Evolutionary conservation across 2,888 invertebrate species (phyloP), one percentile per base, ranked within the genome.

Genomic region (Lampropteryx suffumata): DNA sequence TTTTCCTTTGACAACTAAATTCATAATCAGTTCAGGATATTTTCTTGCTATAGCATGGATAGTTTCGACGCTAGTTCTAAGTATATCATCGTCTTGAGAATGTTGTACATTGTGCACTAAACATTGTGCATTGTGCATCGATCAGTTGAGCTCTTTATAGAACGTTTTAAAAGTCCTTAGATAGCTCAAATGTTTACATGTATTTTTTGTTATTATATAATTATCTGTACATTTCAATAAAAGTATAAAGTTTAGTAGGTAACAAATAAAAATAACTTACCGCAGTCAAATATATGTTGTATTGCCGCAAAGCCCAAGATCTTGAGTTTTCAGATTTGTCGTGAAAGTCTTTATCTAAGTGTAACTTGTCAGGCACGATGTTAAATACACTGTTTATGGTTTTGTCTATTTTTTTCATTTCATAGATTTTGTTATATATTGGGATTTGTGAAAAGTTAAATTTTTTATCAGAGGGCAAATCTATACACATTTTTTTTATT

Each of bases 21-120:
- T 81, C 90, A 76, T 94, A 62, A 91, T 92, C 80, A 73, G 67
- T 59, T 86, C 81, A 0, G 92, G 91, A 76, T 92, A 91, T 49
- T 84, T 81, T 51, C 76, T 75, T 0, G 92, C 91, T 46, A 92
- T 90, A 26, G 79, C 76, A 56, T 91, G 86, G n/a, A 94, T 77
- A 13, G 92, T 88, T 61, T 82, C 73, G 1, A 92, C 80, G 53
- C 92, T 84, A 0, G 85, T 70, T 44, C 71, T 75, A 12, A 91
- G 77, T 10, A 92, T 62, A n/a, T 84, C 79, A 43, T 79, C 73
- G 8, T 88, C 82, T 51, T 79, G 77, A 9, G 83, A 80, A 50
- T 76, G 69, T 45, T 92, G 89, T 11, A 93, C 74, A 45, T 90
- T 84, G 39, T 86, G 73, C 6, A 86, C 82, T 30, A 94, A 75